Evolutionary conservation across 2,113 vertebrate species (phyloP).

Genomic region (Ahaetulla prasina): DNA sequence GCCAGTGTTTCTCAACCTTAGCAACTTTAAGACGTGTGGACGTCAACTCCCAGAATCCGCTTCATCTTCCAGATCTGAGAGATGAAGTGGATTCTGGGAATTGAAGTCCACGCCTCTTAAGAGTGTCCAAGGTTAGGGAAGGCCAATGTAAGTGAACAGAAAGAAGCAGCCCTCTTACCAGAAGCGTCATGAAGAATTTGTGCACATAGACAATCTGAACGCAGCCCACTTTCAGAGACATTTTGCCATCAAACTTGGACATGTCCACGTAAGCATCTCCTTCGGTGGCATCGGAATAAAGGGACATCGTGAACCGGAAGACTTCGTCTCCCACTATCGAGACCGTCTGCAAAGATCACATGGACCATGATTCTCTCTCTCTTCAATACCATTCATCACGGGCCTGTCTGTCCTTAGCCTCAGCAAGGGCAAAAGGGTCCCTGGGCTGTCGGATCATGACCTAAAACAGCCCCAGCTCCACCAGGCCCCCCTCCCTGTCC

Average conservation of each 20-base stretch:
- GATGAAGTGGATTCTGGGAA: background rate
- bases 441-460: no score
- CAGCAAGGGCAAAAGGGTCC: background rate
- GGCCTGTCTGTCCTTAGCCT: no score
- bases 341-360: conserved; percentile 74
- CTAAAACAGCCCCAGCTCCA: background rate
- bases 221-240: conserved; percentile 90
- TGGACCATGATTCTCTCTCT: background rate
- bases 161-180: conserved; percentile 74
- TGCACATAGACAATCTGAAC: conserved; percentile 93
- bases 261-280: conserved; percentile 81
- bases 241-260: conserved; percentile 80
- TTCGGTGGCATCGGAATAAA: conserved; percentile 86
- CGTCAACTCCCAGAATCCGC: background rate
- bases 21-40: background rate
- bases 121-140: background rate
- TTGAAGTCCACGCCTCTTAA: background rate
- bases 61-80: background rate
- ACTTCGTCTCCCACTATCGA: conserved; percentile 95
- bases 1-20: background rate
- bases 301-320: conserved; percentile 84
- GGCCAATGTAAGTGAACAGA: background rate
- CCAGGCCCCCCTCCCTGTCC: background rate
- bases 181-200: conserved; percentile 87
- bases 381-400: no score